Evolutionary conservation across 1,140 invertebrate species (phyloP).

Genomic region (Pseudomyrmex gracilis): DNA sequence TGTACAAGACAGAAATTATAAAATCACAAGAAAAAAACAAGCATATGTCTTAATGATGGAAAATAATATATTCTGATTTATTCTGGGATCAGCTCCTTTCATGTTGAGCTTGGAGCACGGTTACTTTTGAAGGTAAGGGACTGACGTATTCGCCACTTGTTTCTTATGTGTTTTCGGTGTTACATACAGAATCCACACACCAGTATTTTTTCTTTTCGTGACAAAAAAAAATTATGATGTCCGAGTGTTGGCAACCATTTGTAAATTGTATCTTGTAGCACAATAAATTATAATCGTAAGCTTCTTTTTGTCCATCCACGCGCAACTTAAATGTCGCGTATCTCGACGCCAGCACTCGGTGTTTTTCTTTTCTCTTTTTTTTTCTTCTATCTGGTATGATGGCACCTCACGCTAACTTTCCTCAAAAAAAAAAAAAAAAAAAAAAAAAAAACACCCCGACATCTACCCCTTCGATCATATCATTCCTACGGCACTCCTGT

Average conservation of each 20-base stretch:
- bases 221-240: slow-evolving; percentile 73
- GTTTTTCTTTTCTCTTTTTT: slow-evolving; percentile 68
- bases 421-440: too few relatives aligned
- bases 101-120: slow-evolving; percentile 86
- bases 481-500: slow-evolving; percentile 71
- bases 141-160: slow-evolving; percentile 86
- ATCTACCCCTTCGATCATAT: slow-evolving; percentile 64
- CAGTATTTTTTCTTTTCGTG: slow-evolving; percentile 78
- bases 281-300: slow-evolving; percentile 17
- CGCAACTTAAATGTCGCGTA: slow-evolving; percentile 10
- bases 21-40: slow-evolving; percentile 68
- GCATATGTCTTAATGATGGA: slow-evolving; percentile 83
- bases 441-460: slow-evolving; percentile 54
- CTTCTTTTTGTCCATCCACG: slow-evolving; percentile 23
- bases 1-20: slow-evolving; percentile 78
- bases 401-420: slow-evolving; percentile 84
- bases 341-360: slow-evolving; percentile 81
- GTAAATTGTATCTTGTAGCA: slow-evolving; percentile 12
- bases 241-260: slow-evolving; percentile 78
- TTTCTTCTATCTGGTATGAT: slow-evolving; percentile 85
- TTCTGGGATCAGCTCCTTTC: slow-evolving; percentile 87
- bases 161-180: slow-evolving; percentile 85
- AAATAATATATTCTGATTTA: slow-evolving; percentile 87
- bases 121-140: slow-evolving; percentile 87
- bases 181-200: slow-evolving; percentile 83